Base-by-base conservation (phyloP, 1,140 invertebrate species). In the Homalodisca vitripennis region DNA sequence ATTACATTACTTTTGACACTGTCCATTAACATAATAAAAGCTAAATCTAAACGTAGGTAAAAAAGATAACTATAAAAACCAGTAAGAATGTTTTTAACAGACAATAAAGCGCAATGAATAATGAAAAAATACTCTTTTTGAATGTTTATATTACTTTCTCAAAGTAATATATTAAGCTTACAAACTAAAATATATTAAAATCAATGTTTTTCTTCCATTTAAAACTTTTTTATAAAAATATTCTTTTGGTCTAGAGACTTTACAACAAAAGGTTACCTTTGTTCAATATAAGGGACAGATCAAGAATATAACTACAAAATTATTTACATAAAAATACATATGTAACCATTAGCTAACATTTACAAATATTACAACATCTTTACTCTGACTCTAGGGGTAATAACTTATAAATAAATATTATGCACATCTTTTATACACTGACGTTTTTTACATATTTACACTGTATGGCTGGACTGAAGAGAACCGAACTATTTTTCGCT, bases 101-200 rank as follows among this genome's bases (percentile, higher is more conserved):
- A 51, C 48, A 51, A 22, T 22, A 60, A 60, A 60, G 34, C 17
- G 34, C 34, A 17, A 26, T 22, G 55, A 60, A 24, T 27, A 60
- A 60, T 60, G 55, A 22, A 60, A n/a, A n/a, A 60, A 60, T 60
- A 60, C 55, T 60, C 29, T 60, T 10, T 27, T 13, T 27, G 24
- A 22, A 22, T 6, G 22, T 60, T 30, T 30, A 60, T 27, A 60
- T 60, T 60, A 60, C 55, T 60, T 60, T 60, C 55, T 27, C 26
- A 60, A 60, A 60, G 55, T 60, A 60, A 60, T 60, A 27, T 30
- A 30, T 60, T 12, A 53, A 60, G 29, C 29, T 26, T 60, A 60
- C 34, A 26, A 60, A 60, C 55, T 60, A 60, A 60, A 60, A 60
- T 60, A 60, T 60, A 60, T 60, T 60, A 60, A 60, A 60, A 27